Percentiles rank a stretch among this genome's conserved stretches.
Conservation (phyloP, 37 sponge, comb jelly and placozoan species). For the Tethya wilhelma region DNA sequence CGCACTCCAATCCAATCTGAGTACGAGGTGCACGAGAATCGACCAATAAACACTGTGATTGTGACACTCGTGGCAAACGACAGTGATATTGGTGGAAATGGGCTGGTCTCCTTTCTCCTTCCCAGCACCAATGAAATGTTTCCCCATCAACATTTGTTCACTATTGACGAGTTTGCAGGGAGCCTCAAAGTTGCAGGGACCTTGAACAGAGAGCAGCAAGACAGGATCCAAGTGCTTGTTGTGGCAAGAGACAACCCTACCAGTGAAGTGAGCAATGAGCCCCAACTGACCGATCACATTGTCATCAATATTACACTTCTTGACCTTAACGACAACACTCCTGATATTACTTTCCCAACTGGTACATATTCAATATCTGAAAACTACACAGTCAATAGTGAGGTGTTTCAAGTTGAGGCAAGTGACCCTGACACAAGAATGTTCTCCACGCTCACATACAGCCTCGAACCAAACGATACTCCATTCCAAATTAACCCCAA, state of each 20-base stretch:
- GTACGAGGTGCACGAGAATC: not conserved
- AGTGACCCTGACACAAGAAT: conserved; percentile 47
- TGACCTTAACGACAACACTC: conserved; percentile 69
- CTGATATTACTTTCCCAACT: conserved; percentile 25
- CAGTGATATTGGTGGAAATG: conserved; percentile 30
- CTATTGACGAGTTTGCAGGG: conserved; percentile 14
- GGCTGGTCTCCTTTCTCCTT: conserved; percentile 26
- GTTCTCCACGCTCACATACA: conserved; percentile 24
- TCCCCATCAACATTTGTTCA: conserved; percentile 45
- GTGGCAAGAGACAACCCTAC: conserved; percentile 45
- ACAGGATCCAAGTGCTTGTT: conserved; percentile 27
- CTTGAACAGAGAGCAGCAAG: conserved; percentile 42
- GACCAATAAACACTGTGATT: not conserved
- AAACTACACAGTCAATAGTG: not conserved
- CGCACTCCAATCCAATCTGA: conserved; percentile 5
- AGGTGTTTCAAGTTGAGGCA: conserved; percentile 11
- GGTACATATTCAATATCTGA: conserved; percentile 5
- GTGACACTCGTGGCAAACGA: conserved; percentile 26
- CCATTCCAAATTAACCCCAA: conserved; percentile 44
- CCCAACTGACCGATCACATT: conserved; percentile 6
- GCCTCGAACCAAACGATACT: not conserved
- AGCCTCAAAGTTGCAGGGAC: conserved; percentile 7
- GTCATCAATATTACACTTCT: conserved; percentile 37
- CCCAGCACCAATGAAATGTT: conserved; percentile 3
- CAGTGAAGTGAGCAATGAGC: not conserved